Conservation (phyloP, 1,140 invertebrate species). For the Teleopsis dalmanni region DNA sequence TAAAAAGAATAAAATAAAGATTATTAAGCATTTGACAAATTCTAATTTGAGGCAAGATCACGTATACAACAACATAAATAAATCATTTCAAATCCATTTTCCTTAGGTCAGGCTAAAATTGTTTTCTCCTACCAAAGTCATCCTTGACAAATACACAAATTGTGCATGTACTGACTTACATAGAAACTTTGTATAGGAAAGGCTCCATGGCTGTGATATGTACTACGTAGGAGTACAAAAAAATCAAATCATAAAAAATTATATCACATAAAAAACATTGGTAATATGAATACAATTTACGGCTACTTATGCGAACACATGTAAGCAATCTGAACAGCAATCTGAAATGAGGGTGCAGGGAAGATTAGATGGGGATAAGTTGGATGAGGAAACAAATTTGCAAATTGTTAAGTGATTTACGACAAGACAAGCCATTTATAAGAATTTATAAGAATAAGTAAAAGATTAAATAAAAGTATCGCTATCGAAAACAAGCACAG, state of each 20-base stretch:
- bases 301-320: slow-evolving; percentile 41
- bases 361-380: neutral
- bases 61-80: slow-evolving; percentile 43
- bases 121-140: too few relatives aligned
- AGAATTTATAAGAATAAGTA: slow-evolving; percentile 20
- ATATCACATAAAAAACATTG: slow-evolving; percentile 4
- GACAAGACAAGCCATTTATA: slow-evolving; percentile 44
- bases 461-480: slow-evolving; percentile 32
- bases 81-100: neutral
- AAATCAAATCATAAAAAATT: slow-evolving; percentile 9
- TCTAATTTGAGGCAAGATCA: slow-evolving; percentile 42
- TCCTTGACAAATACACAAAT: too few relatives aligned
- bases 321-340: slow-evolving; percentile 27
- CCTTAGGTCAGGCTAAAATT: neutral
- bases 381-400: slow-evolving; percentile 16
- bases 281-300: slow-evolving; percentile 42
- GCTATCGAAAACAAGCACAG: neutral
- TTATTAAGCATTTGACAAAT: slow-evolving; percentile 26
- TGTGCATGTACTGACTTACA: too few relatives aligned
- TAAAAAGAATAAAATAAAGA: too few relatives aligned
- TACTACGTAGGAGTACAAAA: too few relatives aligned
- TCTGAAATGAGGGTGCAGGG: neutral
- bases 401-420: slow-evolving; percentile 46
- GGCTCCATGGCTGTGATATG: too few relatives aligned
- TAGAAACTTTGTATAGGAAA: too few relatives aligned